Percentiles rank a stretch among this genome's conserved stretches.
These are phyloP conservation scores for Synanthedon andrenaeformis DNA, from an alignment of 2,888 invertebrate genomes.

Conservation along the genomic window DNA sequence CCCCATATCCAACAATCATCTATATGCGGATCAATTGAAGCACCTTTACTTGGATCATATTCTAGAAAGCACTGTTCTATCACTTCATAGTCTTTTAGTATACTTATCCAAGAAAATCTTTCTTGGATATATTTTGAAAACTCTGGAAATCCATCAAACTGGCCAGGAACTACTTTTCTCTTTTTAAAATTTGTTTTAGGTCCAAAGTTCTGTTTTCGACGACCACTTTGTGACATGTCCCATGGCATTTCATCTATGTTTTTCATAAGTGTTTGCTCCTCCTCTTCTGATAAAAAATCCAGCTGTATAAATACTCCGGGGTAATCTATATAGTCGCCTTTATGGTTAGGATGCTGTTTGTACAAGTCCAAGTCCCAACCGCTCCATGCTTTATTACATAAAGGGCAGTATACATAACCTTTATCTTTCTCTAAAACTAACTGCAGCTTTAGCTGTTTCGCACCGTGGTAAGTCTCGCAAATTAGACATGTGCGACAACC, in stretches of 20 bases:
- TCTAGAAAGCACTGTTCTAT: constrained; percentile 97
- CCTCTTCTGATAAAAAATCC: constrained; percentile 79
- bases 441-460: constrained; percentile 38
- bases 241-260: constrained; percentile 85
- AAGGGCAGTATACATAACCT: constrained; percentile 80
- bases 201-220: constrained; percentile 97
- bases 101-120: constrained; percentile 72
- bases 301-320: constrained; percentile 77
- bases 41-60: constrained; percentile 87
- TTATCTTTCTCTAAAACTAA: constrained; percentile 59
- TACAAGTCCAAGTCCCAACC: constrained; percentile 76
- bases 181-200: constrained; percentile 99
- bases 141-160: constrained; percentile 89
- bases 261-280: constrained; percentile 75
- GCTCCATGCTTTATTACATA: constrained; percentile 80
- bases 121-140: constrained; percentile 84
- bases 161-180: constrained; percentile 80
- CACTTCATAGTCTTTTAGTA: constrained; percentile 79
- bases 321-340: constrained; percentile 69
- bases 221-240: constrained; percentile 94
- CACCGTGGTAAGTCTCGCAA: constrained; percentile 78
- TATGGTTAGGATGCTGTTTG: constrained; percentile 76
- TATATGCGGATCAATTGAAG: constrained; percentile 97
- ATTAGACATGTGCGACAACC: constrained; percentile 89
- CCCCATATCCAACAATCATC: constrained; percentile 99